Evolutionary conservation across 2,113 vertebrate genomes (phyloP), one percentile per base, ranked within the genome.

Genomic region (Thryonomys swinderianus): DNA sequence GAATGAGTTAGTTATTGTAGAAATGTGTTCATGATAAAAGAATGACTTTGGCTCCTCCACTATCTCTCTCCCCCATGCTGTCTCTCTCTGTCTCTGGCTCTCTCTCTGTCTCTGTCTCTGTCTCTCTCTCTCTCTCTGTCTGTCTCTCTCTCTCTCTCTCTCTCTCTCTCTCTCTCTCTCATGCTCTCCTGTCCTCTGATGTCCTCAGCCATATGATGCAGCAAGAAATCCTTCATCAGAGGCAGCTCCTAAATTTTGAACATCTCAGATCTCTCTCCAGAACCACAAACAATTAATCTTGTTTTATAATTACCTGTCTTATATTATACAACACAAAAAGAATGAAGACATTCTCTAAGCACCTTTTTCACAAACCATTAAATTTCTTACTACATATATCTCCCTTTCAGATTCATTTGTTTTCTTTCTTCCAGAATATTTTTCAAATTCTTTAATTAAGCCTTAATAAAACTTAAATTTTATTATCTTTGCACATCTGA

Each of bases 381-480:
- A 40, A 57, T 76, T 74, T 90, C 37, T 85, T 85, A 97, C 14
- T 64, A 12, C 30, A 42, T 71, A 45, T 40, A 73, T 59, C 14
- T 79, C 5, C 25, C 18, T 61, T 92, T 88, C 3, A 18, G 25
- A 9, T 55, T 74, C 48, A 23, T 59, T 80, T 73, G 12, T 64
- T 90, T 69, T 81, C 62, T 80, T 84, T 90, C 71, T 53, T 57
- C n/a, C 57, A 80, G 64, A 95, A 23, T 84, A 94, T 88, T 91
- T 80, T 80, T 80, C 37, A 81, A 95, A 42, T 45, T 80, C 48
- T 80, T 90, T 84, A 84, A 88, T 89, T 66, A 71, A 34, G 30
- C 0, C 27, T 74, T 92, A 59, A 85, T 85, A 55, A 94, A 88
- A 92, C 23, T 55, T 88, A 87, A 92, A 61, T 34, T 92, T 13